A percentile compares a stretch with the other conserved stretches of the same genome.
phyloP scores from a whole-genome alignment of 2,113 vertebrate genomes.

The Odocoileus hemionus region DNA sequence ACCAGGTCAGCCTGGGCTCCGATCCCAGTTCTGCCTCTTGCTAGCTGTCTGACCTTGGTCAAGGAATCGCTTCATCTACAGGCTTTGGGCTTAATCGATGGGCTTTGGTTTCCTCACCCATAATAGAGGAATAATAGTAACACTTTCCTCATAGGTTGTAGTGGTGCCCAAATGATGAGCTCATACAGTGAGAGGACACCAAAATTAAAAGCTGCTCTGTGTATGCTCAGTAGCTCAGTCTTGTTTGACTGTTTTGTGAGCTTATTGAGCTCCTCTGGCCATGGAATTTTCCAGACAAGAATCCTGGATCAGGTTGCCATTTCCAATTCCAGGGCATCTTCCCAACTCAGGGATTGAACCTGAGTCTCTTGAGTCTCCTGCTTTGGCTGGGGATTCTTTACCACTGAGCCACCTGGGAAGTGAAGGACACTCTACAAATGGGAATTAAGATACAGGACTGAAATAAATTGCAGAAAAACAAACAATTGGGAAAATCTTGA shows the following conservation, averaged over 20 bases:
- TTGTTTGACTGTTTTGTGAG: background rate
- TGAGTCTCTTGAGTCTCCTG: background rate
- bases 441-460: background rate
- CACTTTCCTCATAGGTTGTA: background rate
- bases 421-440: background rate
- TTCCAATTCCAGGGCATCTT: background rate
- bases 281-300: background rate
- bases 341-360: background rate
- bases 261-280: background rate
- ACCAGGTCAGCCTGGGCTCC: background rate
- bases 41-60: background rate
- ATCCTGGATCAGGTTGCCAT: background rate
- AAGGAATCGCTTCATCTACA: background rate
- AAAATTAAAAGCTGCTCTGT: background rate
- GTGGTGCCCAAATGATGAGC: background rate
- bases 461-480: background rate
- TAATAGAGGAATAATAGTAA: background rate
- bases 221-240: background rate
- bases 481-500: background rate
- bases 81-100: accelerated
- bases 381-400: background rate
- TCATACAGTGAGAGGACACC: background rate
- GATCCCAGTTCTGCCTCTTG: background rate
- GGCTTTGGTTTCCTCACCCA: background rate
- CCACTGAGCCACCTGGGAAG: background rate